These are phyloP conservation scores for Stenurella melanura DNA, from an alignment of 2,888 invertebrate genomes.

Conservation along the genomic window DNA sequence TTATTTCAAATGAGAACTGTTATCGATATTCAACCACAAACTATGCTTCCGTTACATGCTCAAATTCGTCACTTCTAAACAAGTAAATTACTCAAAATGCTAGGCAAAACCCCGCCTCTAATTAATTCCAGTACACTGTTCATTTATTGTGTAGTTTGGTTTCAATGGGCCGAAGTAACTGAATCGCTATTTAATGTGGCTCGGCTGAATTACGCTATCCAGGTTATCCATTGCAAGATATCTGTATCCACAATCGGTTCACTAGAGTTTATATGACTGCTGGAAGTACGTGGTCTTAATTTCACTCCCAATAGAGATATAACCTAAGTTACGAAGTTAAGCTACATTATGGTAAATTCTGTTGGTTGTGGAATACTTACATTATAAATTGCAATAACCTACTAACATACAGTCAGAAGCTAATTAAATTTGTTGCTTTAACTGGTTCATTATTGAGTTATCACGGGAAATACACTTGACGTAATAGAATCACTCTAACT, in stretches of 20 bases:
- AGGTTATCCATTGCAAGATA: constrained; percentile 29
- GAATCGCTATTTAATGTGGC: constrained; percentile 2
- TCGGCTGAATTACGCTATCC: constrained; percentile 15
- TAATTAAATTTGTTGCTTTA: background rate
- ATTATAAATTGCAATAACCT: background rate
- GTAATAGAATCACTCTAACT: no score
- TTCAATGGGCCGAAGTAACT: background rate
- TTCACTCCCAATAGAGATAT: background rate
- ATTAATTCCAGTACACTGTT: background rate
- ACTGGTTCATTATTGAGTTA: background rate
- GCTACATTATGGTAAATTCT: constrained; percentile 13
- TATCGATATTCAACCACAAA: no score
- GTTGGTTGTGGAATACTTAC: background rate
- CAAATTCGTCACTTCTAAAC: background rate
- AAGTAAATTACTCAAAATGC: background rate
- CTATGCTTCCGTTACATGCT: background rate
- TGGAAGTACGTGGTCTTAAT: constrained; percentile 22
- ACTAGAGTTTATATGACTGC: constrained; percentile 29
- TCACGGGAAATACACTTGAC: no score
- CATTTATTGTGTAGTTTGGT: background rate
- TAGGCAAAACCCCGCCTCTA: background rate
- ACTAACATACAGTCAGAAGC: background rate
- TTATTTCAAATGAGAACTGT: no score
- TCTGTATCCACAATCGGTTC: constrained; percentile 28
- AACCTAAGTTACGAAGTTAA: background rate